A percentile compares a stretch with the other conserved stretches of the same genome.
These are phyloP conservation scores for Laticauda laticaudata DNA, from an alignment of 2,113 vertebrate genomes.

Conservation along the genomic window DNA sequence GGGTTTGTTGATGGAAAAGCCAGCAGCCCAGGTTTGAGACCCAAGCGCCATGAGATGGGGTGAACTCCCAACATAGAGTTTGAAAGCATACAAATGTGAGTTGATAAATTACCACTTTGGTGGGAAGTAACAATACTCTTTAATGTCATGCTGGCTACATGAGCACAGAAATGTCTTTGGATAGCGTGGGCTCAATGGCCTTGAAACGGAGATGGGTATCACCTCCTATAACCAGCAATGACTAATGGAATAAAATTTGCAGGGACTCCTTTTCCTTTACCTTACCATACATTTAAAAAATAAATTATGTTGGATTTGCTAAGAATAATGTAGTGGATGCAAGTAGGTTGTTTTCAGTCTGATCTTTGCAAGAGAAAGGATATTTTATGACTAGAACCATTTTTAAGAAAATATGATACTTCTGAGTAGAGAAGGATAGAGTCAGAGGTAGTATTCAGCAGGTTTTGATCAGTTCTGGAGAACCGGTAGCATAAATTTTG, in stretches of 20 bases:
- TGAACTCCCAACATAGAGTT: background rate
- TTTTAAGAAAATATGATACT: background rate
- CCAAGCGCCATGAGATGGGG: background rate
- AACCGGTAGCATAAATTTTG: no score
- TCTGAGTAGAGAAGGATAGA: background rate
- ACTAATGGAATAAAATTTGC: background rate
- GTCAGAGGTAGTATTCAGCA: no score
- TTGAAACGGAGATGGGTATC: background rate
- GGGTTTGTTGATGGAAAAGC: no score
- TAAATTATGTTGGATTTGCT: background rate
- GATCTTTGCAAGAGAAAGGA: background rate
- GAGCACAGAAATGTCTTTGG: background rate
- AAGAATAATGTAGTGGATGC: background rate
- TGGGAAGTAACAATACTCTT: background rate
- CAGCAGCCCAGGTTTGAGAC: background rate
- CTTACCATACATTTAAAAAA: background rate
- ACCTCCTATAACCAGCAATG: background rate
- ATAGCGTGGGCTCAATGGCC: background rate
- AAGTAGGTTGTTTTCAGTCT: background rate
- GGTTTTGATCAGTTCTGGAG: no score
- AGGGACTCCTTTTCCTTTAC: no score
- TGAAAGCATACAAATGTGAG: background rate
- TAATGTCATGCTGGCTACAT: background rate
- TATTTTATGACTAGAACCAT: background rate
- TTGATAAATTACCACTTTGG: background rate